Conservation (phyloP, 2,113 vertebrate species). For the Hemiscyllium ocellatum region DNA sequence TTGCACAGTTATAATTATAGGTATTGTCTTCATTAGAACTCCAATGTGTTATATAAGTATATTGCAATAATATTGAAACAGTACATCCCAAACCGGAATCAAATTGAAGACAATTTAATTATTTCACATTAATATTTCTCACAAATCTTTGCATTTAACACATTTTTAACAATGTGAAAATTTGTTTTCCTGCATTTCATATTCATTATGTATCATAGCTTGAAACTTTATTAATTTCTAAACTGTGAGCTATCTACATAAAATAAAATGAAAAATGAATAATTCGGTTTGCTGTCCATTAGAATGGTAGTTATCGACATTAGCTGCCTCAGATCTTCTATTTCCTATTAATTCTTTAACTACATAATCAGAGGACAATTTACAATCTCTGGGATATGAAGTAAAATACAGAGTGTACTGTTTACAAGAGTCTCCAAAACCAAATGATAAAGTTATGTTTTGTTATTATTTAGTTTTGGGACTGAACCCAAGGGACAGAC, state of each 20-base stretch:
- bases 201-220: not conserved
- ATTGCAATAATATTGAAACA: not conserved
- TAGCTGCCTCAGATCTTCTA: not conserved
- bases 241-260: not conserved
- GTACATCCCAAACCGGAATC: not conserved
- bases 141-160: not conserved
- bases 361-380: not conserved
- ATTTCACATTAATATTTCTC: not conserved
- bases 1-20: not conserved
- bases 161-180: not conserved
- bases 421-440: not conserved
- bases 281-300: not conserved
- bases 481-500: not conserved
- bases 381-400: not conserved
- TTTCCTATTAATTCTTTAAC: not conserved
- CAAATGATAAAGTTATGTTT: slow-evolving; percentile 11
- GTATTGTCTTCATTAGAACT: not conserved
- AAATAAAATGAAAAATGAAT: not conserved
- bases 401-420: not conserved
- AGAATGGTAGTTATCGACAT: not conserved
- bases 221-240: not conserved
- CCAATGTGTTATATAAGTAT: not conserved
- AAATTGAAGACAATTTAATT: not conserved
- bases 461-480: not conserved
- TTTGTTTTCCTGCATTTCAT: not conserved